Conservation (phyloP, 2,888 invertebrate species). For the Biston betularia region DNA sequence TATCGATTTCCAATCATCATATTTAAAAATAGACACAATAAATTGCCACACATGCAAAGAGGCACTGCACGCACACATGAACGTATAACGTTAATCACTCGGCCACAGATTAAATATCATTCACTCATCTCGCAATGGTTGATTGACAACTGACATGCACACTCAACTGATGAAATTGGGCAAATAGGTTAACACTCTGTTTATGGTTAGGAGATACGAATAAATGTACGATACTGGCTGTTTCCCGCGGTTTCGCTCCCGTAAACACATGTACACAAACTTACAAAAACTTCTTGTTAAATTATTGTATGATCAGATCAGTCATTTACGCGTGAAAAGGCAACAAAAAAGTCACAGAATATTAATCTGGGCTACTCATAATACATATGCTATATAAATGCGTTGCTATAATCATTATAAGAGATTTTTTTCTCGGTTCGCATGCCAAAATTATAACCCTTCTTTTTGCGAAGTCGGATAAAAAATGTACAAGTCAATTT, state of each 20-base stretch:
- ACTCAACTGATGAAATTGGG: not conserved
- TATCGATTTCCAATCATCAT: not conserved
- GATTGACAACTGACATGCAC: constrained; percentile 3
- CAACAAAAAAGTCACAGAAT: no score
- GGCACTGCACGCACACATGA: no score
- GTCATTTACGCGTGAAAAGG: no score
- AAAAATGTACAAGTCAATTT: constrained; percentile 12
- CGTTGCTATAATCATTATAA: no score
- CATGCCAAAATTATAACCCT: no score
- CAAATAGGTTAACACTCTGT: not conserved
- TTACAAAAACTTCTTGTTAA: no score
- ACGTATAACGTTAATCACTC: not conserved
- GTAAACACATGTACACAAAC: no score
- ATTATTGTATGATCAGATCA: no score
- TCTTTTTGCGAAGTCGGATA: no score
- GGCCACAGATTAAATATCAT: constrained; percentile 2
- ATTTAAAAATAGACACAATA: constrained; percentile 7
- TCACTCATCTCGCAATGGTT: not conserved
- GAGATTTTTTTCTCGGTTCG: no score
- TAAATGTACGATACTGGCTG: not conserved
- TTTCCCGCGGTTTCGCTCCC: not conserved
- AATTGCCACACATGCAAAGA: constrained; percentile 1
- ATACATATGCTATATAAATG: no score
- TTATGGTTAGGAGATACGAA: not conserved
- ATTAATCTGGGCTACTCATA: no score